phyloP scores from a whole-genome alignment of 2,797 vertebrate genomes.

The Phylloscopus collybita region DNA sequence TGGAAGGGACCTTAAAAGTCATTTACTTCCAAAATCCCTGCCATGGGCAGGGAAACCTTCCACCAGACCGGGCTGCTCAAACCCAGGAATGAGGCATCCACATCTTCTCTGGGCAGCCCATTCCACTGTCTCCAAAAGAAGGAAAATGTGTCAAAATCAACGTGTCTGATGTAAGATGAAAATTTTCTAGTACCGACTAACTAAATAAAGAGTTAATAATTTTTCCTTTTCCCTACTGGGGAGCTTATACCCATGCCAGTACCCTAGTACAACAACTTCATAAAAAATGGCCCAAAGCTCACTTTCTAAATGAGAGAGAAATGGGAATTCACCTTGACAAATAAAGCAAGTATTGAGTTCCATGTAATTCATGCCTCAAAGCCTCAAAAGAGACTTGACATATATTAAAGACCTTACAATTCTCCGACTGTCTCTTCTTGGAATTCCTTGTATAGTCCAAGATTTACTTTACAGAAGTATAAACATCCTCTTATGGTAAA shows the following conservation, averaged over 20 bases:
- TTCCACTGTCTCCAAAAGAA: neutral
- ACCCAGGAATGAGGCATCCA: neutral
- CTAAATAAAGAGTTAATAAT: neutral
- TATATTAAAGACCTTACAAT: neutral
- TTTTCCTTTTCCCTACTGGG: neutral
- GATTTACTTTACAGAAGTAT: neutral
- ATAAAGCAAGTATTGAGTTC: neutral
- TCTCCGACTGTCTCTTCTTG: neutral
- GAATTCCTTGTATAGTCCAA: neutral
- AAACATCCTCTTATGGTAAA: neutral
- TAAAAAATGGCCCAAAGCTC: neutral
- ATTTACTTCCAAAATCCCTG: neutral
- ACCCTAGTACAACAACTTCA: neutral
- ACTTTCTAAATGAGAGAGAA: neutral
- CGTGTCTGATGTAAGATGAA: neutral
- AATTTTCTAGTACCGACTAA: neutral
- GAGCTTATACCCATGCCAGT: neutral
- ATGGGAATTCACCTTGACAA: neutral
- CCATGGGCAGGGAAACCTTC: neutral
- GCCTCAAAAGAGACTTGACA: neutral
- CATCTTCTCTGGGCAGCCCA: accelerated
- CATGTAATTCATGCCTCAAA: neutral
- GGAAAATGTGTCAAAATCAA: neutral
- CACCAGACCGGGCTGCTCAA: neutral
- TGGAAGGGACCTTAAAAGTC: neutral